Base-by-base conservation (phyloP, 2,797 vertebrate genomes). In the Columba guinea region DNA sequence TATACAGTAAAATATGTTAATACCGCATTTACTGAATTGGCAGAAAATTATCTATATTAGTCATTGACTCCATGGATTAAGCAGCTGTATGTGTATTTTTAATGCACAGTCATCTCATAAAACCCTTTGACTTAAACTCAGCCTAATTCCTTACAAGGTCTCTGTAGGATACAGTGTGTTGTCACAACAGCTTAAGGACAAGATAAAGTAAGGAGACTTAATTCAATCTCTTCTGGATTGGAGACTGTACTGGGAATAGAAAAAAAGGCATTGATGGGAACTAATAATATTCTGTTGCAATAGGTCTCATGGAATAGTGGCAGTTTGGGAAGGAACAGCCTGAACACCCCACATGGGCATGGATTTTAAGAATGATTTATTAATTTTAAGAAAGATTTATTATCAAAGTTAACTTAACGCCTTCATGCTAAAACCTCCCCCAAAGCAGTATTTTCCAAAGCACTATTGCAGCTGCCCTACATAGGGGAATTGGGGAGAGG, bases 141-240 rank as follows among this genome's bases (percentile, higher is more conserved):
- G 79, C 85, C 65, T 86, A 30, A 48, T 95, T 90, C 83, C 69
- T 92, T 71, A 65, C 63, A n/a, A 56, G 73, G 64, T 75, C 91
- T 88, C 87, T 17, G 63, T 67, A 76, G 89, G 87, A 71, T 85
- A 32, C 73, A 39, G 34, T 32, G 44, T 7, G 8, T 90, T 97
- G 95, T 90, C 94, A 85, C 84, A 93, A 69, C 85, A 91, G 76
- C 87, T 96, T 95, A 92, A 65, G 79, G 85, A 75, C 3, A 7
- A 88, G 85, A 95, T 94, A 83, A 95, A 93, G 69, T 65, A 79
- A 82, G 60, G 37, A 74, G 55, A 70, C 52, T 90, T 93, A 92
- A 94, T 93, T 93, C 87, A 90, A 41, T 93, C 89, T 90, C 62
- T 87, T 23, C 64, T 84, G 89, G n/a, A 79, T 90, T 86, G 84